Evolutionary conservation across 2,113 vertebrate genomes (phyloP).

Genomic region (Protobothrops mucrosquamatus): DNA sequence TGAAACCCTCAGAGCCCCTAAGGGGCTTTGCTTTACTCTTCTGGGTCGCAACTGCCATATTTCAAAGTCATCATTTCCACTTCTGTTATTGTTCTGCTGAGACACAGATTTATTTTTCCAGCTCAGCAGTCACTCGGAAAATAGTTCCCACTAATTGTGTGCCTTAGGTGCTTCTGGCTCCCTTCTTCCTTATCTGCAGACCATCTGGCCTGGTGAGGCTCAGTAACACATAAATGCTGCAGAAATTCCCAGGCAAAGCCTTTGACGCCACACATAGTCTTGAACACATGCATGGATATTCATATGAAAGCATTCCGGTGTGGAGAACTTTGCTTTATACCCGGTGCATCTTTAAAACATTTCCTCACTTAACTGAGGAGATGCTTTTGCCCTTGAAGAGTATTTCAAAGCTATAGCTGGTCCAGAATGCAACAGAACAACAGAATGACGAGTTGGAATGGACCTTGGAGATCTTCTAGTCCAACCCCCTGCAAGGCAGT

Average conservation of each 20-base stretch:
- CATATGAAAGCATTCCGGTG: not conserved
- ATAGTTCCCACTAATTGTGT: not conserved
- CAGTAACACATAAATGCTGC: not conserved
- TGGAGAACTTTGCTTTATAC: not conserved
- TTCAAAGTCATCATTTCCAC: slow-evolving; percentile 5
- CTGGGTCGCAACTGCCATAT: not conserved
- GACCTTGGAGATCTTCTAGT: too few relatives aligned
- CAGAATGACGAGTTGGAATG: too few relatives aligned
- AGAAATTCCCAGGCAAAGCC: not conserved
- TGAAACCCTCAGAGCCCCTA: not conserved
- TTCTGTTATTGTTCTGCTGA: not conserved
- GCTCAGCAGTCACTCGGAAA: not conserved
- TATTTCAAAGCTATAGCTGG: not conserved
- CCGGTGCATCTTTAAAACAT: not conserved
- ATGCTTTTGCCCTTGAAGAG: not conserved
- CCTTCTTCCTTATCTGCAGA: not conserved
- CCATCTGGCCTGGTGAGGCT: not conserved
- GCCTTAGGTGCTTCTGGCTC: slow-evolving; percentile 1
- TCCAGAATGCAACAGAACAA: not conserved
- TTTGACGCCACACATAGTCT: not conserved
- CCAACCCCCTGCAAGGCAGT: too few relatives aligned
- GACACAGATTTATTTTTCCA: slow-evolving; percentile 4
- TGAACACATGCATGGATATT: not conserved
- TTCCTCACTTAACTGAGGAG: not conserved
- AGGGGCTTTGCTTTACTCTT: not conserved